These are phyloP conservation scores for Pseudoips prasinana DNA, from an alignment of 2,888 invertebrate genomes.

Conservation along the genomic window DNA sequence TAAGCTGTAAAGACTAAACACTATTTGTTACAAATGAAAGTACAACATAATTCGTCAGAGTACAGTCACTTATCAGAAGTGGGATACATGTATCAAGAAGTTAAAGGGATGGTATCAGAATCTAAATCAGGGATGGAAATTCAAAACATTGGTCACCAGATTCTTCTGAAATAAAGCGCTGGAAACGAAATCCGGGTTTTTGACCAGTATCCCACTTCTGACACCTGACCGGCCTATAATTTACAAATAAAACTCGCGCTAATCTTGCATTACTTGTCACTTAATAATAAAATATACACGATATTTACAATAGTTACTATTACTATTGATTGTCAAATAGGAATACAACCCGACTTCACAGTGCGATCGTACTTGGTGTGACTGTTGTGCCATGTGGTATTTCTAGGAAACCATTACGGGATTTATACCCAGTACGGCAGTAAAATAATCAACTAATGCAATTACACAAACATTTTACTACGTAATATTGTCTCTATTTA, in stretches of 20 bases:
- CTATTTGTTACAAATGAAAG: constrained; percentile 26
- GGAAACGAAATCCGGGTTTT: no score
- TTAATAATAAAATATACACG: constrained; percentile 41
- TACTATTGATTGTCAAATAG: constrained; percentile 34
- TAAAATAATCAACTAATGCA: no score
- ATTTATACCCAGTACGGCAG: no score
- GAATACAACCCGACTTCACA: constrained; percentile 31
- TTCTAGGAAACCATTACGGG: no score
- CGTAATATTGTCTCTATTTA: no score
- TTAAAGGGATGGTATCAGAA: no score
- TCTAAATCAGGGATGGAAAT: no score
- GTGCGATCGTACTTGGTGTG: constrained; percentile 5
- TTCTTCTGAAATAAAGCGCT: no score
- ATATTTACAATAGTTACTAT: constrained; percentile 51
- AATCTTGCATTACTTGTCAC: constrained; percentile 39
- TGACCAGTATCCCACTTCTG: neutral
- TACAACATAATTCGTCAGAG: constrained; percentile 12
- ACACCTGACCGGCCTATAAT: constrained; percentile 8
- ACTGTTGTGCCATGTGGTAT: no score
- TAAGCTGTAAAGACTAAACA: constrained; percentile 26
- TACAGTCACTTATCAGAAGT: constrained; percentile 8
- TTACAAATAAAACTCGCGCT: constrained; percentile 20
- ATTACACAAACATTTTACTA: no score
- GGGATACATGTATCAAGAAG: no score
- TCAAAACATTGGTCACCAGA: no score